These are phyloP conservation scores for Macrobrachium rosenbergii DNA, from an alignment of 1,140 invertebrate species.

Conservation along the genomic window DNA sequence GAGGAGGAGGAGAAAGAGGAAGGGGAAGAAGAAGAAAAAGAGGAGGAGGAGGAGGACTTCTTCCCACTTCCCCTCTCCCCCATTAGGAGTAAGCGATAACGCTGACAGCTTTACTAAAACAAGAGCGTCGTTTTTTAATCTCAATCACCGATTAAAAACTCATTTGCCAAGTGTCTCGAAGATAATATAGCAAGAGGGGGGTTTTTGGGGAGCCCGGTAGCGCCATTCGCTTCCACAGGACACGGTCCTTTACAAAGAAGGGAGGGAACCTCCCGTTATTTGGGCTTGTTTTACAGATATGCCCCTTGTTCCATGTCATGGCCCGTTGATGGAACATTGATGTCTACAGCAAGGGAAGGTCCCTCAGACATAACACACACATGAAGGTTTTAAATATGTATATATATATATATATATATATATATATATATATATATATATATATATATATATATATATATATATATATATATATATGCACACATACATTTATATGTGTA, in stretches of 20 bases:
- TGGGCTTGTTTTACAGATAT: too few relatives aligned
- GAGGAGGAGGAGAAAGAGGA: too few relatives aligned
- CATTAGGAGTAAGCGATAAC: conserved; percentile 12
- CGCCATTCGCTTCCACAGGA: not conserved
- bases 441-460: not conserved
- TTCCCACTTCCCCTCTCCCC: not conserved
- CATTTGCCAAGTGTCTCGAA: conserved; percentile 39
- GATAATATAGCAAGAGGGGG: not conserved
- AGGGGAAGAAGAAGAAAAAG: not conserved
- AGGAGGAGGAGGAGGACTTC: not conserved
- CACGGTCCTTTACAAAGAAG: not conserved
- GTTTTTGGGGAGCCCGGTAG: not conserved
- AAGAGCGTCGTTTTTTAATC: conserved; percentile 26
- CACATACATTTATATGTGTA: conserved; percentile 2
- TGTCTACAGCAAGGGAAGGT: not conserved
- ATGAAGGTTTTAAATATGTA: not conserved
- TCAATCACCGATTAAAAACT: conserved; percentile 41
- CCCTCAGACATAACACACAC: too few relatives aligned
- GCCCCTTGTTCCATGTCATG: too few relatives aligned
- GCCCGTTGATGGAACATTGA: not conserved
- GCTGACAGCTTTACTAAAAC: conserved; percentile 36
- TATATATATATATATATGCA: conserved; percentile 15
- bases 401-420: conserved; percentile 24
- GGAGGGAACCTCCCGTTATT: too few relatives aligned
- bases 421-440: conserved; percentile 1